These are phyloP conservation scores for Cantharis nigra DNA, from an alignment of 2,888 invertebrate genomes.

Conservation along the genomic window DNA sequence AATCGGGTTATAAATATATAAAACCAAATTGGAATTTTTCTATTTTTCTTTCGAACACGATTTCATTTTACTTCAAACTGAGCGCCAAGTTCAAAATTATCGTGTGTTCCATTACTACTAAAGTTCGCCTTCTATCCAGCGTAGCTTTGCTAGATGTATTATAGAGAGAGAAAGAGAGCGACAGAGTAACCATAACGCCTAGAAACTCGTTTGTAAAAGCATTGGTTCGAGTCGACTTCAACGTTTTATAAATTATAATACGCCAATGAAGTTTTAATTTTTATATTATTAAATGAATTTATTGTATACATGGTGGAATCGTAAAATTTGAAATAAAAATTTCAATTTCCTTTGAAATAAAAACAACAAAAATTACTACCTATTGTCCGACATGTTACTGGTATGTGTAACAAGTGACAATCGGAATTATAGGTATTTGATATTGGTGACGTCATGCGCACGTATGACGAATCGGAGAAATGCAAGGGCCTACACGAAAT, in stretches of 20 bases:
- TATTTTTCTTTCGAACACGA: not conserved
- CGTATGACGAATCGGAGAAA: constrained; percentile 31
- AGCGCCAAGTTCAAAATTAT: not conserved
- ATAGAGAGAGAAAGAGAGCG: not conserved
- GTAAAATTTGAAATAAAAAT: not conserved
- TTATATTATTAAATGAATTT: not conserved
- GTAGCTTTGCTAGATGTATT: not conserved
- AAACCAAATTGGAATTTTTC: not conserved
- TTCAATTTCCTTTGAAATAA: not conserved
- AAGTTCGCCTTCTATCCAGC: not conserved
- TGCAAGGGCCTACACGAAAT: constrained; percentile 22
- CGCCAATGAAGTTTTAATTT: not conserved
- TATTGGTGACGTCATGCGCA: constrained; percentile 31
- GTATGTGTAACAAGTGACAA: constrained; percentile 23
- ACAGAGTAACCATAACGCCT: not conserved
- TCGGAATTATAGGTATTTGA: constrained; percentile 28
- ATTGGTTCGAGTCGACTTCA: not conserved
- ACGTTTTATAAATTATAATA: not conserved
- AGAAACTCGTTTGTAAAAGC: not conserved
- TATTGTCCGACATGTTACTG: not conserved
- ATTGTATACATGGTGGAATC: not conserved
- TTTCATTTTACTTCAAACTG: not conserved
- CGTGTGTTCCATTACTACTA: not conserved
- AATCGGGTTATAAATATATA: not conserved
- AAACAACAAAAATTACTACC: not conserved